A percentile compares a stretch with the other conserved stretches of the same genome.
Evolutionary conservation across 2,113 vertebrate genomes (phyloP).

Genomic region (Heterocephalus glaber): DNA sequence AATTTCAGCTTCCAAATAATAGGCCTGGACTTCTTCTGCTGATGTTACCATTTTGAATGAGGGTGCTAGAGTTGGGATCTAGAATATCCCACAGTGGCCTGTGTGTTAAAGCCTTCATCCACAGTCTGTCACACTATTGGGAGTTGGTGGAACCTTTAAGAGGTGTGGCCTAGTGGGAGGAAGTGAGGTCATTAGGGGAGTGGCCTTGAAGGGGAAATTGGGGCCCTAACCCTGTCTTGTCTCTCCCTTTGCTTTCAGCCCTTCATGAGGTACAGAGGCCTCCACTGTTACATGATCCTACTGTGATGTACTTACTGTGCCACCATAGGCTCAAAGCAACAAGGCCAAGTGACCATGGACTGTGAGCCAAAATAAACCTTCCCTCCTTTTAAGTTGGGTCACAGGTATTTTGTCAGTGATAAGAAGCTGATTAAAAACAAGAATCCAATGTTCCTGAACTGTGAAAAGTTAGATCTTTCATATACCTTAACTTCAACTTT

Average conservation of each 20-base stretch:
- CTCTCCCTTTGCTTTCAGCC: background rate
- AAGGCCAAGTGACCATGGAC: background rate
- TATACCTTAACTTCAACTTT: background rate
- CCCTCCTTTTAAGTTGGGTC: background rate
- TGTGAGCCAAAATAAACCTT: background rate
- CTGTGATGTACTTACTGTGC: background rate
- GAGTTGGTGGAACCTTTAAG: no score
- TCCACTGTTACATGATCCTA: no score
- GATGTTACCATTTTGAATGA: background rate
- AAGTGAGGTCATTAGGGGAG: background rate
- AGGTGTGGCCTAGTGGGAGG: background rate
- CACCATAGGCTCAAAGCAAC: background rate
- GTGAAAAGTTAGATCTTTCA: background rate
- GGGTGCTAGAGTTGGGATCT: no score
- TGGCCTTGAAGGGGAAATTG: background rate
- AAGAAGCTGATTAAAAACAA: background rate
- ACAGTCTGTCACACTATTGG: background rate
- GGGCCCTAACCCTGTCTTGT: background rate
- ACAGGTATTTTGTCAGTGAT: background rate
- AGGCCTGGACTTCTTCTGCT: background rate
- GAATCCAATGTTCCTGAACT: background rate
- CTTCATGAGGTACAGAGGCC: no score
- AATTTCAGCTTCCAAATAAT: background rate
- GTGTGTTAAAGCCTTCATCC: background rate
- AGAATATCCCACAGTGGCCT: background rate